Percentiles rank a stretch among this genome's conserved stretches.
These are phyloP conservation scores for Monopterus albus DNA, from an alignment of 2,113 vertebrate genomes.

Conservation along the genomic window DNA sequence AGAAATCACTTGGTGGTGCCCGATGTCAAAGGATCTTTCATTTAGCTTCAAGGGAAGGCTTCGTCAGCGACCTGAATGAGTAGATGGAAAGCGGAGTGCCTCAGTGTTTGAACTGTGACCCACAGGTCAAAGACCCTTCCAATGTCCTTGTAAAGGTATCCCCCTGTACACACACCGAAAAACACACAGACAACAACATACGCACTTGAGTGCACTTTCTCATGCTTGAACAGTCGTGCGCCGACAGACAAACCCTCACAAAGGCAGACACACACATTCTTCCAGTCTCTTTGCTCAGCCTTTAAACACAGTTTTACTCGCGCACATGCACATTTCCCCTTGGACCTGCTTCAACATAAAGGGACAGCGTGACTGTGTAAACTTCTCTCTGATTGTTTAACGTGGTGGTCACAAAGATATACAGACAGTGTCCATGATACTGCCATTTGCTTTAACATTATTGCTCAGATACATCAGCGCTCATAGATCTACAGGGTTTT, in stretches of 20 bases:
- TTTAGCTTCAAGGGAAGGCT: constrained; percentile 58
- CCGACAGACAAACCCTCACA: constrained; percentile 33
- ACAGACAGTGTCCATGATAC: constrained; percentile 45
- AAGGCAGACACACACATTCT: constrained; percentile 40
- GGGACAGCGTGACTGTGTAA: constrained; percentile 64
- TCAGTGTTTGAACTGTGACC: constrained; percentile 64
- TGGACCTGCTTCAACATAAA: constrained; percentile 43
- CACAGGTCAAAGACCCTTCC: constrained; percentile 57
- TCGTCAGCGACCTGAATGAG: constrained; percentile 49
- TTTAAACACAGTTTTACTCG: constrained; percentile 10
- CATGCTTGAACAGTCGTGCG: constrained; percentile 42
- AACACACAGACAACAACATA: constrained; percentile 42
- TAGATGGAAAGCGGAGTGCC: constrained; percentile 38
- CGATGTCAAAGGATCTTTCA: constrained; percentile 61
- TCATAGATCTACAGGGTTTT: neutral
- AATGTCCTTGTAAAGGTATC: constrained; percentile 56
- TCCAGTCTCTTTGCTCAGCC: constrained; percentile 18
- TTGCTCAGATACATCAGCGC: constrained; percentile 13
- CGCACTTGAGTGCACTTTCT: constrained; percentile 60
- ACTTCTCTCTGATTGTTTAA: constrained; percentile 74
- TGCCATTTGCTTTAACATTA: constrained; percentile 40
- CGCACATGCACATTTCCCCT: constrained; percentile 10
- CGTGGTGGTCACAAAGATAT: constrained; percentile 63
- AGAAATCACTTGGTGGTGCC: constrained; percentile 47
- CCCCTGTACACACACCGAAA: constrained; percentile 40